Evolutionary conservation across 2,113 vertebrate species (phyloP).

Genomic region (Lethenteron camtschaticum): DNA sequence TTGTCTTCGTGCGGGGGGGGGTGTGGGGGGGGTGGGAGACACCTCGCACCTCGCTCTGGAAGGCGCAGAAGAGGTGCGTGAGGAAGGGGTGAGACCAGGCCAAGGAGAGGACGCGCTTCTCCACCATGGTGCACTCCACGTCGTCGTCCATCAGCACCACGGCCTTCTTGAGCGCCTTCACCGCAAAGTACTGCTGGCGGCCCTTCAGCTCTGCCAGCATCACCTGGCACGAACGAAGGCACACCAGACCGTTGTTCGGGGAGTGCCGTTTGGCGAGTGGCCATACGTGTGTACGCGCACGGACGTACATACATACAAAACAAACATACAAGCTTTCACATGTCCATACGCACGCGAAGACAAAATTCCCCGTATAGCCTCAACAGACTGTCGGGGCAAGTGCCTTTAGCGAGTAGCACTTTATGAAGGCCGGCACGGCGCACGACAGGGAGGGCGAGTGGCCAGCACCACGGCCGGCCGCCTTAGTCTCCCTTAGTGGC

Average conservation of each 20-base stretch:
- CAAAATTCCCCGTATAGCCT: too few species aligned
- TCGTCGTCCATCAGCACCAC: constrained; percentile 98
- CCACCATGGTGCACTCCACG: constrained; percentile 93
- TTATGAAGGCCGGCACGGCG: too few species aligned
- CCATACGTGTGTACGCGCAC: neutral
- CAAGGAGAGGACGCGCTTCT: constrained; percentile 75
- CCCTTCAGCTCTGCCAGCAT: constrained; percentile 77
- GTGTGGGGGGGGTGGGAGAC: neutral
- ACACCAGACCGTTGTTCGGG: too few species aligned
- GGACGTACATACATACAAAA: neutral
- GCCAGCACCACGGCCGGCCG: too few species aligned
- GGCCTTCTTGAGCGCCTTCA: constrained; percentile 89
- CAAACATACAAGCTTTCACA: neutral
- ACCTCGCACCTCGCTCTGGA: constrained; percentile 67
- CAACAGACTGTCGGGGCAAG: too few species aligned
- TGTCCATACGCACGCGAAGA: too few species aligned
- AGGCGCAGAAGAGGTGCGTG: constrained; percentile 73
- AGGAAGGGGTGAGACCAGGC: constrained; percentile 93
- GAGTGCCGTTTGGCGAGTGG: neutral
- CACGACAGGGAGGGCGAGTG: too few species aligned
- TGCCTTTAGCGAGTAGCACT: too few species aligned
- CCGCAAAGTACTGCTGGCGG: constrained; percentile 54
- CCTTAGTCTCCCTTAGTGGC: too few species aligned
- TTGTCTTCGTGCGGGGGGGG: too few species aligned
- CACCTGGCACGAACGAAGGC: constrained; percentile 28